Conservation (phyloP, 2,113 vertebrate species). For the Apeltes quadracus region DNA sequence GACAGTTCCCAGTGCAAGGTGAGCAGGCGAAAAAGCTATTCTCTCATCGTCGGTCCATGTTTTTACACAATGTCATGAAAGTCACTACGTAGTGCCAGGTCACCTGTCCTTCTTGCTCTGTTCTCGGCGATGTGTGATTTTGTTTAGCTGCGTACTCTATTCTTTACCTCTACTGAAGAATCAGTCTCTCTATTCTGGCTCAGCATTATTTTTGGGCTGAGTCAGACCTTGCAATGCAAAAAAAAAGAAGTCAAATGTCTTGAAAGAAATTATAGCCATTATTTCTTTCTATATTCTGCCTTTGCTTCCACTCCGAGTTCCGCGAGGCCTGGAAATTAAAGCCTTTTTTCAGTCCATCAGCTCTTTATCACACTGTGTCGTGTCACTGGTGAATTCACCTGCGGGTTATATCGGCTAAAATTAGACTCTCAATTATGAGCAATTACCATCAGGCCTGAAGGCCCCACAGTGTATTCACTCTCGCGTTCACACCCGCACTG, state of each 20-base stretch:
- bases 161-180: neutral
- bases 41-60: neutral
- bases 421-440: constrained; percentile 82
- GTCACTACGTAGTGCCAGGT: neutral
- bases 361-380: constrained; percentile 76
- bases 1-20: neutral
- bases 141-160: neutral
- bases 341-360: constrained; percentile 59
- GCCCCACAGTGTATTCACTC: constrained; percentile 72
- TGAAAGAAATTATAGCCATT: neutral
- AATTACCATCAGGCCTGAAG: constrained; percentile 78
- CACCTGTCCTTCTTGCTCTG: neutral
- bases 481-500: constrained; percentile 59
- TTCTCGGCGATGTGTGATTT: neutral
- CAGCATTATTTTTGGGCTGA: neutral
- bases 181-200: neutral
- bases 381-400: constrained; percentile 80
- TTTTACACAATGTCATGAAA: neutral
- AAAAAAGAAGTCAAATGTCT: neutral
- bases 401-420: constrained; percentile 79
- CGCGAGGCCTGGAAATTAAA: constrained; percentile 53
- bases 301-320: constrained; percentile 37
- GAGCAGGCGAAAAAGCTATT: neutral
- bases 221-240: constrained; percentile 2
- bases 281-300: constrained; percentile 18